Conservation (phyloP, 1,140 invertebrate species). For the Tetraneura akinire region DNA sequence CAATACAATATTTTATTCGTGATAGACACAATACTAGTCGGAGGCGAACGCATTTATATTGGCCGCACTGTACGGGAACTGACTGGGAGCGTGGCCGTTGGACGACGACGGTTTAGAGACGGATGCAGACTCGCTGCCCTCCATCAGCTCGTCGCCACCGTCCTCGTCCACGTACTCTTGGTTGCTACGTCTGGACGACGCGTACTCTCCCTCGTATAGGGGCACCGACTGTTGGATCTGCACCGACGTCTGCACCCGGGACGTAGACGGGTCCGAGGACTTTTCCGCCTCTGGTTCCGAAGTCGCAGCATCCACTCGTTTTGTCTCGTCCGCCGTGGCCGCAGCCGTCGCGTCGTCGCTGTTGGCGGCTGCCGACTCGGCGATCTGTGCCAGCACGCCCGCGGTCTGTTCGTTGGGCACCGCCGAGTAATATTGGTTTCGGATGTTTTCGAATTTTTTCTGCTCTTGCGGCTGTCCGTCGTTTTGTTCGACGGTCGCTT, state of each 20-base stretch:
- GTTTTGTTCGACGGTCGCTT: neutral
- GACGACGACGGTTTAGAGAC: neutral
- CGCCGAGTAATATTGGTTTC: conserved; percentile 32
- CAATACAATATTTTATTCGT: no score
- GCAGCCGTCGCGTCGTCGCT: neutral
- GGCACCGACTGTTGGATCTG: conserved; percentile 38
- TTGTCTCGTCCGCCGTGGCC: neutral
- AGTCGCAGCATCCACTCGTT: neutral
- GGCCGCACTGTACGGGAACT: conserved; percentile 42
- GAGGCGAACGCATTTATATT: conserved; percentile 26
- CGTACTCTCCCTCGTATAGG: conserved; percentile 30
- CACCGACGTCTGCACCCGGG: conserved; percentile 6
- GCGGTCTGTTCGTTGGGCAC: conserved; percentile 38
- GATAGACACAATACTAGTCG: neutral
- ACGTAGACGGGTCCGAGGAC: neutral
- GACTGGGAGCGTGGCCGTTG: conserved; percentile 37
- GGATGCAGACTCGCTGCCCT: conserved; percentile 19
- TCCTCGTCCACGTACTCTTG: conserved; percentile 33
- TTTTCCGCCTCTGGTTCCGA: neutral
- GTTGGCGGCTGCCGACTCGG: conserved; percentile 40
- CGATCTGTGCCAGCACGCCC: conserved; percentile 35
- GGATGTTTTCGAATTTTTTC: conserved; percentile 9
- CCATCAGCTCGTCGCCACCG: conserved; percentile 20
- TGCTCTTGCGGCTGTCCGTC: neutral
- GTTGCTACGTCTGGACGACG: conserved; percentile 20